phyloP scores from a whole-genome alignment of 2,797 vertebrate species.

The Cossypha heuglini region DNA sequence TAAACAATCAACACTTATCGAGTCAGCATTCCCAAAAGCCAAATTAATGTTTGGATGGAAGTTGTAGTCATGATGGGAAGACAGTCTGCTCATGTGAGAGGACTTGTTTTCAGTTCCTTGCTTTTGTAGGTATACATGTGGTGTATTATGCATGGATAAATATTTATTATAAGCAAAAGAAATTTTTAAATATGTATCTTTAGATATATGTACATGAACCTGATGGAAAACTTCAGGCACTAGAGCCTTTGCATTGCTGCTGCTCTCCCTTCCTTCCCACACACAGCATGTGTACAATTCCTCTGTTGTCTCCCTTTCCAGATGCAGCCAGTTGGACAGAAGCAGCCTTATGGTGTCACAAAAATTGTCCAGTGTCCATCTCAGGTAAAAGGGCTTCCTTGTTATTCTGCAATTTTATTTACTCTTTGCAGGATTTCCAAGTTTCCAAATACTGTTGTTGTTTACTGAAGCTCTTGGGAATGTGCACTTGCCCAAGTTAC shows the following conservation, averaged over 20 bases:
- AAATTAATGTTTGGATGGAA: background rate
- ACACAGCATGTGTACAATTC: background rate
- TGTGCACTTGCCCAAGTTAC: background rate
- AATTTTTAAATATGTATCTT: background rate
- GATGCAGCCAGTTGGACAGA: constrained; percentile 69
- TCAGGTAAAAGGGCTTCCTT: constrained; percentile 59
- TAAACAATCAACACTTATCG: background rate
- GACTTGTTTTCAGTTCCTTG: background rate
- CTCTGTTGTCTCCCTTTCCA: constrained; percentile 37
- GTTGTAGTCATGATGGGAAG: background rate
- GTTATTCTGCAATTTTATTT: background rate
- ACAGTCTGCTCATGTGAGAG: background rate
- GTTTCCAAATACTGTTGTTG: background rate
- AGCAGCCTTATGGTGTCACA: constrained; percentile 6
- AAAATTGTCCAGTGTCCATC: constrained; percentile 62
- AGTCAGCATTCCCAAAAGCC: background rate
- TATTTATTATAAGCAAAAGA: background rate
- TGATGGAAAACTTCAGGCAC: background rate
- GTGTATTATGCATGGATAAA: background rate
- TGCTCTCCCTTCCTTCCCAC: background rate
- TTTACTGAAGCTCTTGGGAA: background rate
- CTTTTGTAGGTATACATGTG: background rate
- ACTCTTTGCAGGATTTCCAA: background rate
- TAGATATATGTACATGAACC: background rate
- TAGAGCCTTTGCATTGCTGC: background rate